A percentile compares a stretch with the other conserved stretches of the same genome.
Conservation (phyloP, 2,113 vertebrate species). For the Columba janthina region DNA sequence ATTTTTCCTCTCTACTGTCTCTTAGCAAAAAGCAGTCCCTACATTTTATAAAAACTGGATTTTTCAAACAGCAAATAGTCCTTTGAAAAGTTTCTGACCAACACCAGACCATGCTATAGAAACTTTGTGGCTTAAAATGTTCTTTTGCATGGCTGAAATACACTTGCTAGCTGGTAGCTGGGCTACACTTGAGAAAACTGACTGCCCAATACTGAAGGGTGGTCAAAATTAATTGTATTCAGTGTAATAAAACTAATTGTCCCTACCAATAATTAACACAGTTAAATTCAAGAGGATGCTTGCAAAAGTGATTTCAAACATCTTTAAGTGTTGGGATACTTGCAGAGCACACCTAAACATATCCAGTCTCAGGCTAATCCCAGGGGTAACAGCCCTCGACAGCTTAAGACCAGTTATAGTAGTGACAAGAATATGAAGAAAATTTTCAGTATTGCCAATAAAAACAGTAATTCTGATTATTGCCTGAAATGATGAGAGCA, state of each 20-base stretch:
- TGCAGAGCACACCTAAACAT: not conserved
- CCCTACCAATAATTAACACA: not conserved
- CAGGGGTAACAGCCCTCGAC: not conserved
- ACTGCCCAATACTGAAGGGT: not conserved
- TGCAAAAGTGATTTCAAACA: not conserved
- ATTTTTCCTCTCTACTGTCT: not conserved
- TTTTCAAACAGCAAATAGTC: not conserved
- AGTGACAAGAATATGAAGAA: not conserved
- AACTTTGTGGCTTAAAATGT: not conserved
- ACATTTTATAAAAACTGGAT: not conserved
- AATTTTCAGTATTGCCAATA: not conserved
- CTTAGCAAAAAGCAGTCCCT: not conserved
- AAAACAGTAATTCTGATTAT: not conserved
- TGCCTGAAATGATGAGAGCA: not conserved
- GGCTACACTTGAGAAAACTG: not conserved
- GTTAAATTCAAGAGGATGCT: not conserved
- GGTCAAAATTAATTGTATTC: not conserved
- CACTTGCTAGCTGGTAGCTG: not conserved
- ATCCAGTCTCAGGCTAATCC: not conserved
- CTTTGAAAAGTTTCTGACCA: not conserved
- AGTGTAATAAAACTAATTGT: not conserved
- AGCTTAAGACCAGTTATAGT: not conserved
- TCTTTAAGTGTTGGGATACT: not conserved
- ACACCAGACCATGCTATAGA: not conserved
- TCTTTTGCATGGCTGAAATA: not conserved